These are phyloP conservation scores for Clitarchus hookeri DNA, from an alignment of 2,888 invertebrate genomes.

Conservation along the genomic window DNA sequence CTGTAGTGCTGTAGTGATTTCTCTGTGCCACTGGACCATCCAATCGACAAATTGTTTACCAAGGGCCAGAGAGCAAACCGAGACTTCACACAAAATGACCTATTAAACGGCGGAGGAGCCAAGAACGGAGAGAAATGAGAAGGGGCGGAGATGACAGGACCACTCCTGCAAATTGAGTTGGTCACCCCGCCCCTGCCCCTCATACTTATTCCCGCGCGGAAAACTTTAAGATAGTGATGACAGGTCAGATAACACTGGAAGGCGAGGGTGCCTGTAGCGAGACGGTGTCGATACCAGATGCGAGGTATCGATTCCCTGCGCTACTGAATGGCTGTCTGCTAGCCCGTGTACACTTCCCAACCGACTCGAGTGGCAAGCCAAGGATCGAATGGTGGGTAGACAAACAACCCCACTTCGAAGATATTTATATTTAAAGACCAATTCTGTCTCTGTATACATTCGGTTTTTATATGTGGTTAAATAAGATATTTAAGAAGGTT, in stretches of 20 bases:
- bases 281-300: not conserved
- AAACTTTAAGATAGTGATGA: not conserved
- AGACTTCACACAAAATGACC: not conserved
- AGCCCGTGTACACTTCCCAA: not conserved
- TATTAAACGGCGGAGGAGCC: not conserved
- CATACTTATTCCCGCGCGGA: not conserved
- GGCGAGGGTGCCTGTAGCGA: not conserved
- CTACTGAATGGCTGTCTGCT: not conserved
- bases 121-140: not conserved
- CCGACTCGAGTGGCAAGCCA: not conserved
- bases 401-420: too few species aligned
- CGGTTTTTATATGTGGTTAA: too few species aligned
- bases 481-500: too few species aligned
- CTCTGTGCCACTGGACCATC: not conserved
- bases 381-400: too few species aligned
- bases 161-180: not conserved
- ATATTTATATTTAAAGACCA: too few species aligned
- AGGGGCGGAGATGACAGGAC: not conserved
- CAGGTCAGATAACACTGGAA: not conserved
- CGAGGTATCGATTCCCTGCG: not conserved
- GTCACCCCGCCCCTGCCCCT: not conserved
- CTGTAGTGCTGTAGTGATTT: not conserved
- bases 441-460: too few species aligned
- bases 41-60: conserved; percentile 2
- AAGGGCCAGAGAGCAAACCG: not conserved